phyloP scores from a whole-genome alignment of 1,140 invertebrate species.

The Atopsyche davidsoni region DNA sequence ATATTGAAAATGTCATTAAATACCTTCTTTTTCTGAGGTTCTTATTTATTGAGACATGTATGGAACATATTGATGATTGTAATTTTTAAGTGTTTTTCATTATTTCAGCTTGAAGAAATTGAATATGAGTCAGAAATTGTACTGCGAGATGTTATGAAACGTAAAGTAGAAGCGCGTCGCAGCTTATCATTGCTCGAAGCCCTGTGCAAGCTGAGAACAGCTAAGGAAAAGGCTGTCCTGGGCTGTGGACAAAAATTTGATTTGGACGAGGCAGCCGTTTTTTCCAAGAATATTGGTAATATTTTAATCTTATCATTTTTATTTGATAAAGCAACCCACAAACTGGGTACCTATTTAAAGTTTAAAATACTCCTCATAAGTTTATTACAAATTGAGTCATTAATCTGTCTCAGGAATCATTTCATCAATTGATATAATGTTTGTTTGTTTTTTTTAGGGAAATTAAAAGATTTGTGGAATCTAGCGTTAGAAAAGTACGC shows the following conservation, averaged over 20 bases:
- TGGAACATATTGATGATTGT: slow-evolving; percentile 7
- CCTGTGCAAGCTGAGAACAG: slow-evolving; percentile 55
- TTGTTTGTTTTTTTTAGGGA: slow-evolving; percentile 36
- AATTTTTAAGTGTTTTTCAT: slow-evolving; percentile 6
- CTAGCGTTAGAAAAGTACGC: slow-evolving; percentile 45
- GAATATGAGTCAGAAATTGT: slow-evolving; percentile 63
- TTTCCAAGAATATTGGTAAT: slow-evolving; percentile 14
- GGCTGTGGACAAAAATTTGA: slow-evolving; percentile 55
- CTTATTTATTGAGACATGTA: neutral
- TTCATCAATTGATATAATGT: neutral
- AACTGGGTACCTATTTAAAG: neutral
- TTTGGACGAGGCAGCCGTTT: slow-evolving; percentile 33
- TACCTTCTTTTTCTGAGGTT: neutral
- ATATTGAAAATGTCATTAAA: neutral
- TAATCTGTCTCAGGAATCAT: neutral
- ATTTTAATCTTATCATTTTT: neutral
- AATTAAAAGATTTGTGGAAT: slow-evolving; percentile 43
- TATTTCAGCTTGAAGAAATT: slow-evolving; percentile 56
- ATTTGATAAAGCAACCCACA: neutral
- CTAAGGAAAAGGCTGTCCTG: slow-evolving; percentile 53
- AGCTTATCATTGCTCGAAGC: slow-evolving; percentile 55
- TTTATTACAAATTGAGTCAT: neutral
- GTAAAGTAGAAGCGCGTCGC: slow-evolving; percentile 61
- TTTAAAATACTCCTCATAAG: neutral
- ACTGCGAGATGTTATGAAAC: slow-evolving; percentile 59